Base-by-base conservation (phyloP, 2,113 vertebrate genomes). In the Cercocebus atys region DNA sequence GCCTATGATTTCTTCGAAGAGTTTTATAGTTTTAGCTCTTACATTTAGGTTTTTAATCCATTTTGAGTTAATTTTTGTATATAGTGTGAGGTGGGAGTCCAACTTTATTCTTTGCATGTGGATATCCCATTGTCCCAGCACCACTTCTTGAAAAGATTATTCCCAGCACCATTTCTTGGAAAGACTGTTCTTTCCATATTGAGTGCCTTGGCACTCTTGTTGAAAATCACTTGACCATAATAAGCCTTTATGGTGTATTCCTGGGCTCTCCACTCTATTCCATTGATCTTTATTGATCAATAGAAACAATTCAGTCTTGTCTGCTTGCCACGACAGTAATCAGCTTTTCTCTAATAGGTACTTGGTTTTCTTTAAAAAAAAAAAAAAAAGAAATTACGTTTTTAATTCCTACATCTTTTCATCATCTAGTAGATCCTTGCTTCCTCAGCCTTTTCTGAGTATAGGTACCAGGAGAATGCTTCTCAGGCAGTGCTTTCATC, bases 11-110 rank as follows among this genome's bases (percentile, higher is more conserved):
- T 76, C 40, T 76, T 76, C 25, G 3, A 76, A 45, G 73, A 8
- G 73, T 76, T 55, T 64, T 64, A 64, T 30, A 30, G 61, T 30
- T 64, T 64, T 64, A 30, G 27, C 61, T 64, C 61, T 94, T 80
- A 66, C 7, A 59, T 73, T 76, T 94, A 84, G 61, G 45, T 73
- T 35, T 90, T 72, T 75, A 14, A 66, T 73, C 8, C 43, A 43
- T 82, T 93, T 80, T 95, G 17, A 85, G 61, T 68, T 91, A 52
- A 38, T 73, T 94, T 68, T 88, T 88, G 32, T 47, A 47, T 84
- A 64, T 85, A 59, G 47, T 30, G 12, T 79, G 17, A 86, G 4
- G 14, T 75, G 27, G 25, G 55, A 10, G 13, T 75, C 17, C 2
- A 17, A 0, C 82, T 81, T 90, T 50, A 52, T 38, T 87, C 64